Evolutionary conservation across 2,113 vertebrate genomes (phyloP), one percentile per base, ranked within the genome.

Genomic region (Scomber colias): DNA sequence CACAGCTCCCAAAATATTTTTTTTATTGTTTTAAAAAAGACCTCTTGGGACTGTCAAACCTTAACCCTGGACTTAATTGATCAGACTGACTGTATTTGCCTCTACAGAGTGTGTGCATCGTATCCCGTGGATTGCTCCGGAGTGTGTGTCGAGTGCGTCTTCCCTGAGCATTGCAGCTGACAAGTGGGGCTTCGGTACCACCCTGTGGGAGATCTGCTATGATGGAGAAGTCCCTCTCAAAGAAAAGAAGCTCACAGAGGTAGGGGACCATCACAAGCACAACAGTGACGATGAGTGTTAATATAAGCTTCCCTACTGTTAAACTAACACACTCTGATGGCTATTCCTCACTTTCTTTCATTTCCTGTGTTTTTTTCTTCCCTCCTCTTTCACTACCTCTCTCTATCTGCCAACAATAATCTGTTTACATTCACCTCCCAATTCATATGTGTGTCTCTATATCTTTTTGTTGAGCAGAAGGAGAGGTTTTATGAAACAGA

Each of bases 151-250:
- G 56, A 96, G 93, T 70, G 83, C 92, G 13, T 95, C 95, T 14
- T 95, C 96, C 64, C 85, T 99, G 70, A 96, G 95, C 0, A 84
- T 99, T 40, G 97, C 97, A 2, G 97, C 97, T 1, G 98, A 99
- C 21, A 99, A 99, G 56, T 99, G 98, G 98, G 97, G 97, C 35
- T 99, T 99, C 56, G 98, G 98, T 3, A 99, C 97, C 40, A 99
- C 98, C 0, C 96, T 99, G 89, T 99, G 98, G 98, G 98, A 99
- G 83, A 99, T 99, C 89, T 99, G 97, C 89, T 99, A 98, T 5
- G 97, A 99, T 8, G 98, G 98, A 82, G 98, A 98, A 77, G 94
- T 95, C 3, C 98, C 98, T 0, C 95, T 99, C n/a, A 97, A 98
- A 85, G 97, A 99, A 60, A 98, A 97, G 95, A 99, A 96, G 0